phyloP scores from a whole-genome alignment of 2,113 vertebrate species.

The Chitala chitala region DNA sequence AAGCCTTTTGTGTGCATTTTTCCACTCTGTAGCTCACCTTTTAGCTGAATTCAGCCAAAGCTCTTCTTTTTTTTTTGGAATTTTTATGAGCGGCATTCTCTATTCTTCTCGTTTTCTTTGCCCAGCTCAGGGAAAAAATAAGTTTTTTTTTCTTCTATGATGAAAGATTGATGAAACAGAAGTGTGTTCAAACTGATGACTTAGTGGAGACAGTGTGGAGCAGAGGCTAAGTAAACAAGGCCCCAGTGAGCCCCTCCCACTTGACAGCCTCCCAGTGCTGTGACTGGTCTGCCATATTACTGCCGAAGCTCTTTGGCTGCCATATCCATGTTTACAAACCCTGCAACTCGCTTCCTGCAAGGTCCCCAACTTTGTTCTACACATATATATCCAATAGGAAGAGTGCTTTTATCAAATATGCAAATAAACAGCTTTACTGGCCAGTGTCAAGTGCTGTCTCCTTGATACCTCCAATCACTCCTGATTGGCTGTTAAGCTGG shows the following conservation, averaged over 20 bases:
- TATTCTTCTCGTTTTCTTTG: conserved; percentile 36
- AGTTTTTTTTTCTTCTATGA: conserved; percentile 12
- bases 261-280: background rate
- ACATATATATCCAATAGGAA: background rate
- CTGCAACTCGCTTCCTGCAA: background rate
- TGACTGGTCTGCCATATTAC: background rate
- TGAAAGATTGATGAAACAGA: conserved; percentile 20
- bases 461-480: too few relatives aligned
- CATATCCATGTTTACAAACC: background rate
- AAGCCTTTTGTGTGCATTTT: background rate
- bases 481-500: too few relatives aligned
- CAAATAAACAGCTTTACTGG: background rate
- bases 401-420: background rate
- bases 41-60: background rate
- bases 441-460: too few relatives aligned
- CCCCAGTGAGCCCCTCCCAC: background rate
- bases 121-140: background rate
- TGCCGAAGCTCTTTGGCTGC: too few relatives aligned
- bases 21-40: background rate
- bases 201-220: background rate
- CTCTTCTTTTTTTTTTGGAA: background rate
- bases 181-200: background rate
- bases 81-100: background rate
- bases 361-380: background rate
- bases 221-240: background rate